Evolutionary conservation across 2,797 vertebrate genomes (phyloP).

Genomic region (Pempheris klunzingeri): DNA sequence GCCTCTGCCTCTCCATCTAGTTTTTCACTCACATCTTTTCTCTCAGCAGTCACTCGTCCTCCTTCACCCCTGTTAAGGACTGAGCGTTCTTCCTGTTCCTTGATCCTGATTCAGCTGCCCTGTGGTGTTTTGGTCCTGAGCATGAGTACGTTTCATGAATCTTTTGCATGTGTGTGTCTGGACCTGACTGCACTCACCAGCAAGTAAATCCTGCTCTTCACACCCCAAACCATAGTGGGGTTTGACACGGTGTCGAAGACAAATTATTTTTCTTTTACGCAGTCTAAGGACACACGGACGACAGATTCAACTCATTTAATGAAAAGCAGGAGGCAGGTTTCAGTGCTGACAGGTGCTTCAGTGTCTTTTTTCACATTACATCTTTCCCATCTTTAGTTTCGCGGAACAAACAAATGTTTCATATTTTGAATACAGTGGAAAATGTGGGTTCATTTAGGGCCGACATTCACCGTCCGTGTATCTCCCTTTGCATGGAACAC

Average conservation of each 20-base stretch:
- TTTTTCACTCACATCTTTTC: background rate
- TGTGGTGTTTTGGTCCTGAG: conserved; percentile 5
- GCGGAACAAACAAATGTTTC: conserved; percentile 21
- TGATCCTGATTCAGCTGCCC: conserved; percentile 18
- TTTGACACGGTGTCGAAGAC: background rate
- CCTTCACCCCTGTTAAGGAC: background rate
- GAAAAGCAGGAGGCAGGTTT: background rate
- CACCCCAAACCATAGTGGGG: background rate
- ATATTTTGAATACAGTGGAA: background rate
- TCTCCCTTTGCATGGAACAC: background rate
- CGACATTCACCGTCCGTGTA: background rate
- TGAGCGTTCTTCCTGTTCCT: background rate
- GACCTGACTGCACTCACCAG: background rate
- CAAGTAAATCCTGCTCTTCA: background rate
- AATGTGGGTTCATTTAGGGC: background rate
- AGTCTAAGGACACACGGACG: background rate
- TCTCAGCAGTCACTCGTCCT: background rate
- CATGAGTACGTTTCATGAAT: background rate
- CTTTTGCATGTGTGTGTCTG: background rate
- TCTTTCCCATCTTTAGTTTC: conserved; percentile 4
- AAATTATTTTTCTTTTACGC: background rate
- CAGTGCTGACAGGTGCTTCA: too few relatives aligned
- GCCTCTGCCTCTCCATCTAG: background rate
- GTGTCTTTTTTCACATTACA: background rate
- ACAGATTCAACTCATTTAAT: background rate